These are phyloP conservation scores for Caenorhabditis doughertyi DNA, from an alignment of 2,888 invertebrate genomes.

Conservation along the genomic window DNA sequence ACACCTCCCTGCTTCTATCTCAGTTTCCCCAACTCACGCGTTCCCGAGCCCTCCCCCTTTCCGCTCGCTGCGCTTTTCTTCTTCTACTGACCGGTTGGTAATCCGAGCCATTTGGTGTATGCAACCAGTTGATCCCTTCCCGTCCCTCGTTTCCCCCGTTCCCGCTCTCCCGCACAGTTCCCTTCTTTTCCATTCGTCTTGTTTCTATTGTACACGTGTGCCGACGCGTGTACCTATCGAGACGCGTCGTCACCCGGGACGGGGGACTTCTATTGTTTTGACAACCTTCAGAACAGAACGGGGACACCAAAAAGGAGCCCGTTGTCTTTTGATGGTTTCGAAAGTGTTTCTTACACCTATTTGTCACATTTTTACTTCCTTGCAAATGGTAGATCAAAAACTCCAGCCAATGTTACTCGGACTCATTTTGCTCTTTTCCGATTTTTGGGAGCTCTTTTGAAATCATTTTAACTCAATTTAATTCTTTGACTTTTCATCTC, in stretches of 20 bases:
- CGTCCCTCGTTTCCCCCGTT: background rate
- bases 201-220: conserved; percentile 48
- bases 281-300: conserved; percentile 40
- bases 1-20: background rate
- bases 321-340: background rate
- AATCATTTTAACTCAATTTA: background rate
- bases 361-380: no score
- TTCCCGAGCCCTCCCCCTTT: conserved; percentile 3
- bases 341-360: conserved; percentile 23
- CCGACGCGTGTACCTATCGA: background rate
- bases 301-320: background rate
- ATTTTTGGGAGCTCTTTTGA: background rate
- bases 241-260: conserved; percentile 30
- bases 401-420: no score
- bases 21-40: conserved; percentile 8
- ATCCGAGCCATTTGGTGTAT: conserved; percentile 55
- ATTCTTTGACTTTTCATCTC: background rate
- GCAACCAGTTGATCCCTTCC: conserved; percentile 54
- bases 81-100: conserved; percentile 50
- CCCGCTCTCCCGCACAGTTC: background rate
- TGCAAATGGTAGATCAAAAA: no score
- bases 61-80: no score
- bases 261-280: conserved; percentile 38
- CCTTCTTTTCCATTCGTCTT: conserved; percentile 11
- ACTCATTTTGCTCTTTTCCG: no score